Evolutionary conservation across 2,797 vertebrate genomes (phyloP), one percentile per base, ranked within the genome.

Genomic region (Sternotherus odoratus): DNA sequence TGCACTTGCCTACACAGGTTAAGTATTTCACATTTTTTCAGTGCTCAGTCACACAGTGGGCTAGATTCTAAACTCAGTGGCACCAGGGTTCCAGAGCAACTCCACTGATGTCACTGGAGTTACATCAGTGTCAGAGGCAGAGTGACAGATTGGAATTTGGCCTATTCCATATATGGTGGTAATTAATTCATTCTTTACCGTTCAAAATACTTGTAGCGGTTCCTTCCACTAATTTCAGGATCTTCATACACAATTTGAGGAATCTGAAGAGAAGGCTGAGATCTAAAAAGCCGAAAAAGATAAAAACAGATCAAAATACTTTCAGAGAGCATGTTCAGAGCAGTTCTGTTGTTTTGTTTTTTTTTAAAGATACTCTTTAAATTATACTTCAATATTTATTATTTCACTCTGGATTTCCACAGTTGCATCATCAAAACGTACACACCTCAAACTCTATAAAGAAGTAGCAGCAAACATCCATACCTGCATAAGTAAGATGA

Each of bases 191-290:
- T 28, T 95, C 92, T 97, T 90, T 98, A 99, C 99, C 97, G 94
- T 96, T 98, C 98, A 96, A 99, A 99, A 95, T 98, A 99, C 96
- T 99, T 99, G 97, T 98, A 99, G 83, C 98, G 98, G 97, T 99
- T 98, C 79, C 95, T 98, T 96, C 99, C 99, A 12, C 95, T 97
- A 75, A 99, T 96, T 50, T 97, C 95, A 63, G 93, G 97, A 91
- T 98, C 97, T 85, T 98, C 96, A 80, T 92, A 91, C 8, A 79
- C 92, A 75, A 97, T 91, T 91, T 48, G 91, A 90, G 97, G 93
- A 43, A 96, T 84, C 1, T 96, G 97, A 95, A 96, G 63, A 82
- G 97, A 97, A 88, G 98, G 87, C 48, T 95, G 88, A 89, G 96
- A 69, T 89, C 99, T 99, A 96, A 93, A 94, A 95, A 95, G 43